A percentile compares a stretch with the other conserved stretches of the same genome.
Evolutionary conservation across 2,888 invertebrate genomes (phyloP).

Genomic region (Pherbina coryleti): DNA sequence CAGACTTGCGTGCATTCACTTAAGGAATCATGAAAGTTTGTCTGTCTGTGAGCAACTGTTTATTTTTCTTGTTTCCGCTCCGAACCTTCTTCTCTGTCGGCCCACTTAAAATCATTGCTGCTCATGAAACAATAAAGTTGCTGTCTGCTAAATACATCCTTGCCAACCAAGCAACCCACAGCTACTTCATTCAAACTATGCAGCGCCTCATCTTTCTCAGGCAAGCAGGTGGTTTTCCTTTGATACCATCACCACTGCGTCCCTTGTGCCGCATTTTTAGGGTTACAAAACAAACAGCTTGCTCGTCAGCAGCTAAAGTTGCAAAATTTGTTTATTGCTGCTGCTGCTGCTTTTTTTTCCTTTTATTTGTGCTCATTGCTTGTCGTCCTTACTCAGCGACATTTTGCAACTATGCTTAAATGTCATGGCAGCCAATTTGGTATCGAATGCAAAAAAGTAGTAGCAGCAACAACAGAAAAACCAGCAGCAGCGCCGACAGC

Average conservation of each 20-base stretch:
- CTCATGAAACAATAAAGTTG: background rate
- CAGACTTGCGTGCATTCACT: background rate
- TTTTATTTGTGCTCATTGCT: background rate
- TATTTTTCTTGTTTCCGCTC: background rate
- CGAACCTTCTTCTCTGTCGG: background rate
- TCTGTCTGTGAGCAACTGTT: background rate
- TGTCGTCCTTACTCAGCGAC: background rate
- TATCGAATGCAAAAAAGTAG: background rate
- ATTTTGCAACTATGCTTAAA: background rate
- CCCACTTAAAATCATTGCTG: background rate
- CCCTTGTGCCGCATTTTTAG: background rate
- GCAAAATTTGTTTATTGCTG: slow-evolving; percentile 12
- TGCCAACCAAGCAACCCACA: background rate
- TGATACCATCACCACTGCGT: background rate
- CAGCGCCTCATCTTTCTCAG: background rate
- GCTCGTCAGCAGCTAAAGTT: slow-evolving; percentile 3
- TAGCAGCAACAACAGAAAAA: background rate
- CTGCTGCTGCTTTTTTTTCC: background rate
- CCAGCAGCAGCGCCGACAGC: background rate
- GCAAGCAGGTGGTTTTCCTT: background rate
- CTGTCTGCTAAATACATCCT: background rate
- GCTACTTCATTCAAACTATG: background rate
- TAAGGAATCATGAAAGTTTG: background rate
- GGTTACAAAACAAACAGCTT: background rate
- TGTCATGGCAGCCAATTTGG: slow-evolving; percentile 1